Evolutionary conservation across 2,797 vertebrate species (phyloP).

Genomic region (Erithacus rubecula): DNA sequence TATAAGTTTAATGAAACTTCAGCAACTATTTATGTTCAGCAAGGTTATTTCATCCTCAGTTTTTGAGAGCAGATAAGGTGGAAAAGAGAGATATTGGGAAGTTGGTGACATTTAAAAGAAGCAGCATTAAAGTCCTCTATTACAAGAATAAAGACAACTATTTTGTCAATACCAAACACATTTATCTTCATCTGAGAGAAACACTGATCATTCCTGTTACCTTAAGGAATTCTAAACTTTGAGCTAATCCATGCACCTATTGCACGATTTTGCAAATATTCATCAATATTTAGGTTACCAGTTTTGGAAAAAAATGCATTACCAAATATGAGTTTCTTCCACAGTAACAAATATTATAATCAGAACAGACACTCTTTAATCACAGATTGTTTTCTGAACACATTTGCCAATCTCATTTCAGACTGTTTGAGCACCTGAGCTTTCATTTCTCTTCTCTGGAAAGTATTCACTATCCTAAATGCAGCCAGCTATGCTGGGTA

Average conservation of each 20-base stretch:
- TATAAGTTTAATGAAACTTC: constrained; percentile 39
- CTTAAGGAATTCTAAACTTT: neutral
- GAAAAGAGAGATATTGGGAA: neutral
- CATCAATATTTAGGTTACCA: neutral
- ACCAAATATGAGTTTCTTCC: neutral
- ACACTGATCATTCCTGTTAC: neutral
- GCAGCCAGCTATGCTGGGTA: neutral
- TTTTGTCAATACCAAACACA: constrained; percentile 28
- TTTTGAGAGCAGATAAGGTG: constrained; percentile 21
- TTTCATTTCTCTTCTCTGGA: neutral
- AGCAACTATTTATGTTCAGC: neutral
- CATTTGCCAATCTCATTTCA: constrained; percentile 36
- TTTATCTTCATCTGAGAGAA: neutral
- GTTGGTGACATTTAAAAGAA: constrained; percentile 11
- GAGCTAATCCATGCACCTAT: neutral
- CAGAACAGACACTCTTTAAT: neutral
- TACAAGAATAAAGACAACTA: neutral
- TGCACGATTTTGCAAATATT: neutral
- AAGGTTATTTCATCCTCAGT: neutral
- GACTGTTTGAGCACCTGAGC: constrained; percentile 45
- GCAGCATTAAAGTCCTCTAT: neutral
- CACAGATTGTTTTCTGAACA: neutral
- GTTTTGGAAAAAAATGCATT: neutral
- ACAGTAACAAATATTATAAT: neutral
- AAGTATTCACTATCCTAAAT: neutral